These are phyloP conservation scores for Phortica magna DNA, from an alignment of 2,888 invertebrate species.

Conservation along the genomic window DNA sequence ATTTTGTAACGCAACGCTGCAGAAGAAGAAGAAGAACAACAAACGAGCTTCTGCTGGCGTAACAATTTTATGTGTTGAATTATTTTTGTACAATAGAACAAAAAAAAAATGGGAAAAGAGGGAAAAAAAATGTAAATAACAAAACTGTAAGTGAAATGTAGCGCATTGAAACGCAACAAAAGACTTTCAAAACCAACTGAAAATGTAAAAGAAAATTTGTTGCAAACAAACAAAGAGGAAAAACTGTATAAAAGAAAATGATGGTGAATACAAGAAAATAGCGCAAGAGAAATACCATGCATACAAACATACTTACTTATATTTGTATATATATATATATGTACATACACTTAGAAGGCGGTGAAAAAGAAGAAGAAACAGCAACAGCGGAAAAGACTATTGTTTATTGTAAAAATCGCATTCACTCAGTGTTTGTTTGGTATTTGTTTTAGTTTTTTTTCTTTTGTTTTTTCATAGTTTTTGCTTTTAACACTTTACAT, in stretches of 20 bases:
- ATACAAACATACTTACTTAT: background rate
- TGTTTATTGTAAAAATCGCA: slow-evolving; percentile 20
- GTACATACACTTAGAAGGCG: slow-evolving; percentile 18
- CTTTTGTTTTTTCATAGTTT: background rate
- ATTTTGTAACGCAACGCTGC: no score
- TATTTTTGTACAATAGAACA: slow-evolving; percentile 18
- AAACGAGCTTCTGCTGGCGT: background rate
- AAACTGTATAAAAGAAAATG: background rate
- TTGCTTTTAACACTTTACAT: slow-evolving; percentile 21
- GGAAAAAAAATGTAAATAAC: background rate
- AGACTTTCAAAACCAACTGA: slow-evolving; percentile 46
- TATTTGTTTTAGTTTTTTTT: background rate
- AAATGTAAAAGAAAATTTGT: background rate
- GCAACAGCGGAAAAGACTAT: slow-evolving; percentile 18
- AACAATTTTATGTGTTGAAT: slow-evolving; percentile 12
- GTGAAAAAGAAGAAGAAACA: slow-evolving; percentile 31
- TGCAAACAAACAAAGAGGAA: slow-evolving; percentile 33
- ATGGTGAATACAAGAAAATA: slow-evolving; percentile 28
- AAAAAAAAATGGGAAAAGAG: background rate
- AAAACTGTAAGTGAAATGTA: slow-evolving; percentile 52
- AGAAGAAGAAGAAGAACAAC: background rate
- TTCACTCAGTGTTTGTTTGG: background rate
- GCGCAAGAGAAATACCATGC: background rate
- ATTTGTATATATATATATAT: slow-evolving; percentile 6
- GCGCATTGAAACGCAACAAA: slow-evolving; percentile 65